A percentile compares a stretch with the other conserved stretches of the same genome.
Conservation (phyloP, 1,140 invertebrate genomes). For the Brachionus asplanchnoidis region DNA sequence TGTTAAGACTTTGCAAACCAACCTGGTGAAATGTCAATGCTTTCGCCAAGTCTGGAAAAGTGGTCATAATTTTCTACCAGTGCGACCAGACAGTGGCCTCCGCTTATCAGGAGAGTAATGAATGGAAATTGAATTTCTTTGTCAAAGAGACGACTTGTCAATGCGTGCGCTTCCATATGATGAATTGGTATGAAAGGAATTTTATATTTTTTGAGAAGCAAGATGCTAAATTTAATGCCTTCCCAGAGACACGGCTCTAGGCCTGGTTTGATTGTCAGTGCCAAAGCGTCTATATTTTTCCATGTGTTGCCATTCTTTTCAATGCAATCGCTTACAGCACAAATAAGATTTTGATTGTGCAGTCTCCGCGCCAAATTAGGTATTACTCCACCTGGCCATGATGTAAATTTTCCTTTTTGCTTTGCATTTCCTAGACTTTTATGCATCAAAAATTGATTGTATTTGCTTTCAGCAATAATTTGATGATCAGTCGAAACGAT, state of each 20-base stretch:
- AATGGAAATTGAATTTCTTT: slow-evolving; percentile 77
- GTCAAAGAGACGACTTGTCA: slow-evolving; percentile 33
- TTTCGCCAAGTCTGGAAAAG: slow-evolving; percentile 73
- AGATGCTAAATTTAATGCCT: slow-evolving; percentile 77
- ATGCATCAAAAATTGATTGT: slow-evolving; percentile 51
- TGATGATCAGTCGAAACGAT: slow-evolving; percentile 69
- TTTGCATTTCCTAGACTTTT: slow-evolving; percentile 47
- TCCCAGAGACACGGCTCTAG: slow-evolving; percentile 71
- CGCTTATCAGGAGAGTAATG: slow-evolving; percentile 77
- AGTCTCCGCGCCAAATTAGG: slow-evolving; percentile 75
- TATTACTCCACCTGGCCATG: slow-evolving; percentile 81
- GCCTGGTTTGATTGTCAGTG: slow-evolving; percentile 81
- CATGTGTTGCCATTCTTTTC: slow-evolving; percentile 24
- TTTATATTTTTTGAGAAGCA: slow-evolving; percentile 64
- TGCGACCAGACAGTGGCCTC: slow-evolving; percentile 77
- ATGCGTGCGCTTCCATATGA: slow-evolving; percentile 97
- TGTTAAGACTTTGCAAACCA: slow-evolving; percentile 51
- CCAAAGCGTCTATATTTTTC: slow-evolving; percentile 68
- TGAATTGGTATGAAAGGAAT: slow-evolving; percentile 81
- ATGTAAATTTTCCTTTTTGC: slow-evolving; percentile 47
- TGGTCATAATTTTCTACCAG: slow-evolving; percentile 70
- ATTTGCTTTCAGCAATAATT: slow-evolving; percentile 69
- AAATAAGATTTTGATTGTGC: slow-evolving; percentile 73
- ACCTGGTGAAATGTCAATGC: slow-evolving; percentile 79
- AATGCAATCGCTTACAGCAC: slow-evolving; percentile 63